Evolutionary conservation across 2,888 invertebrate species (phyloP).

Genomic region (Diadegma fenestrale): DNA sequence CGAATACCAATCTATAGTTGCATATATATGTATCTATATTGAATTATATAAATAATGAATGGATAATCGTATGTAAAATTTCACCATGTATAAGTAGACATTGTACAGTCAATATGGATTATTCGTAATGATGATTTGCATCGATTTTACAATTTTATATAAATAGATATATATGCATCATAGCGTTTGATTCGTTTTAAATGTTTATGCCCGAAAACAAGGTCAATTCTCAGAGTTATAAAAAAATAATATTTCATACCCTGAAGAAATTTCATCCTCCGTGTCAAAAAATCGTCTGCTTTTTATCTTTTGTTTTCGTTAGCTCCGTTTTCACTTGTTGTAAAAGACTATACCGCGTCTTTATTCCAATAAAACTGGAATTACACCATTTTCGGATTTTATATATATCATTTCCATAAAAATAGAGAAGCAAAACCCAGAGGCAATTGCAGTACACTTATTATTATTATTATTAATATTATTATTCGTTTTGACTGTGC

Average conservation of each 20-base stretch:
- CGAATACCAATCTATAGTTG: conserved; percentile 47
- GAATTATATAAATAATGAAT: conserved; percentile 6
- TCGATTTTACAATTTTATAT: conserved; percentile 11
- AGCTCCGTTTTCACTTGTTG: conserved; percentile 68
- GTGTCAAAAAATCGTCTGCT: conserved; percentile 39
- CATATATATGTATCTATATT: conserved; percentile 34
- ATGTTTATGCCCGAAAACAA: conserved; percentile 73
- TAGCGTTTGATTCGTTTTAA: conserved; percentile 28
- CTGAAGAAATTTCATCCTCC: conserved; percentile 58
- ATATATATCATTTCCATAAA: conserved; percentile 79
- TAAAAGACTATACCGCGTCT: conserved; percentile 81
- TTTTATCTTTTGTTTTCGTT: conserved; percentile 36
- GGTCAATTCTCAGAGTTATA: conserved; percentile 73
- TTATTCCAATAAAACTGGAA: conserved; percentile 84
- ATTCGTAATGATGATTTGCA: neutral
- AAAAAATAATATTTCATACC: conserved; percentile 77
- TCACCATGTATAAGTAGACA: conserved; percentile 1
- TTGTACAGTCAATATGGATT: neutral
- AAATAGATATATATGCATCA: conserved; percentile 34
- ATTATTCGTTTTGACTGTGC: conserved; percentile 43
- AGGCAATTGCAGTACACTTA: conserved; percentile 78
- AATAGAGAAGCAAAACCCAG: conserved; percentile 81
- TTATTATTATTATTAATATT: conserved; percentile 24
- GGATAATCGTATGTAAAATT: neutral
- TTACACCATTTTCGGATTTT: conserved; percentile 72